Conservation (phyloP, 2,797 vertebrate genomes). For the Scomberomorus guttatus region DNA sequence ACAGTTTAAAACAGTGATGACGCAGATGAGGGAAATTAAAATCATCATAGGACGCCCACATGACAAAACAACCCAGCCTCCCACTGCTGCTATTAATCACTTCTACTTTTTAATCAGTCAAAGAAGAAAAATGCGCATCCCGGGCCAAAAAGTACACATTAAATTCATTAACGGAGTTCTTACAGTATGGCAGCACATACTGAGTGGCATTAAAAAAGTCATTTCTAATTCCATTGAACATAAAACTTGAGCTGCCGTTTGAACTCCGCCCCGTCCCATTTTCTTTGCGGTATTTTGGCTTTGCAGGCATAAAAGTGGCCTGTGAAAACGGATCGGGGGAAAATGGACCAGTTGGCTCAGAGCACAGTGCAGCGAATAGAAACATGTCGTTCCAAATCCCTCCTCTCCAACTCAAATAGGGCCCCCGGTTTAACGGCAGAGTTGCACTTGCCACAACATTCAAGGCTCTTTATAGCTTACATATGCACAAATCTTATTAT, state of each 20-base stretch:
- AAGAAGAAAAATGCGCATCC: conserved; percentile 49
- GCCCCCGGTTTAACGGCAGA: conserved; percentile 66
- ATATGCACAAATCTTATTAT: conserved; percentile 72
- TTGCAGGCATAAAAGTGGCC: conserved; percentile 83
- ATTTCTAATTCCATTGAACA: conserved; percentile 81
- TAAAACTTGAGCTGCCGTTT: conserved; percentile 82
- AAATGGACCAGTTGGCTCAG: conserved; percentile 82
- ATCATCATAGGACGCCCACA: conserved; percentile 50
- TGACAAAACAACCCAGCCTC: conserved; percentile 65
- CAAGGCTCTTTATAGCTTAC: conserved; percentile 76
- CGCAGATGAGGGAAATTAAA: conserved; percentile 50
- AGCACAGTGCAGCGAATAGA: conserved; percentile 68
- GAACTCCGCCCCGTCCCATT: conserved; percentile 76
- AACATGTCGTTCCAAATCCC: conserved; percentile 73
- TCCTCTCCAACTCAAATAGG: conserved; percentile 80
- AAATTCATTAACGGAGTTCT: conserved; percentile 81
- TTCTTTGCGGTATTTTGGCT: conserved; percentile 80
- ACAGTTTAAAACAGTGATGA: conserved; percentile 34
- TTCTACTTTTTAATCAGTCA: conserved; percentile 71
- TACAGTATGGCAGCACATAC: conserved; percentile 68
- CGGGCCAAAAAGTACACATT: conserved; percentile 79
- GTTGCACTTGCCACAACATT: conserved; percentile 73
- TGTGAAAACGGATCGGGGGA: conserved; percentile 81
- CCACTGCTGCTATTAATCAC: conserved; percentile 66
- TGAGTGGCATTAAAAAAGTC: conserved; percentile 83